Percentiles rank a stretch among this genome's conserved stretches.
Conservation (phyloP, 2,797 vertebrate species). For the Chromobotia macracanthus region DNA sequence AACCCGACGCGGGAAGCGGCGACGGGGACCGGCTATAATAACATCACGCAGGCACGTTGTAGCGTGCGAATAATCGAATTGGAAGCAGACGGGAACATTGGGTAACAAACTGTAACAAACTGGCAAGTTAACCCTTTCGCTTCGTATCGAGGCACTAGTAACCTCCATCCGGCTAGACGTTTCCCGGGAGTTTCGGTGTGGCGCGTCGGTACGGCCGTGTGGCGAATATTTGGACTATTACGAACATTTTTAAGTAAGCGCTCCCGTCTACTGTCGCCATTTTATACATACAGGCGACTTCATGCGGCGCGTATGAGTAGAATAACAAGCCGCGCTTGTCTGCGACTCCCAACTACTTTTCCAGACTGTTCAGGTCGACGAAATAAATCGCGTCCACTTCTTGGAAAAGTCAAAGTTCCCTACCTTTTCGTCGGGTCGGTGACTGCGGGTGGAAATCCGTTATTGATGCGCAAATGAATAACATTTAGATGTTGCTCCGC, state of each 20-base stretch:
- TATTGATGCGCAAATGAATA: constrained; percentile 79
- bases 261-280: constrained; percentile 83
- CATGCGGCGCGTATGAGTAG: constrained; percentile 74
- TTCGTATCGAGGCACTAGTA: constrained; percentile 63
- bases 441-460: constrained; percentile 72
- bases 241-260: constrained; percentile 67
- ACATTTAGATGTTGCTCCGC: constrained; percentile 77
- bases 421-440: constrained; percentile 72
- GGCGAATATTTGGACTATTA: constrained; percentile 45
- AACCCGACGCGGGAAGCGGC: constrained; percentile 11
- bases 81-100: constrained; percentile 60
- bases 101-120: constrained; percentile 74
- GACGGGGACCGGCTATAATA: constrained; percentile 2
- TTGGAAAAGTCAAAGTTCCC: constrained; percentile 53
- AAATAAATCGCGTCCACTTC: constrained; percentile 71
- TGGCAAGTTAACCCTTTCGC: constrained; percentile 78
- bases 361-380: constrained; percentile 51
- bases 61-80: constrained; percentile 67
- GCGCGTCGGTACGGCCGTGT: background rate
- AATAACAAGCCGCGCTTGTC: constrained; percentile 64
- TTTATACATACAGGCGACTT: constrained; percentile 83
- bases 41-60: constrained; percentile 70
- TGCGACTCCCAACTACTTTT: constrained; percentile 54
- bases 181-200: constrained; percentile 43
- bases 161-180: constrained; percentile 48